Evolutionary conservation across 2,888 invertebrate species (phyloP).

Genomic region (Endomychus coccineus): DNA sequence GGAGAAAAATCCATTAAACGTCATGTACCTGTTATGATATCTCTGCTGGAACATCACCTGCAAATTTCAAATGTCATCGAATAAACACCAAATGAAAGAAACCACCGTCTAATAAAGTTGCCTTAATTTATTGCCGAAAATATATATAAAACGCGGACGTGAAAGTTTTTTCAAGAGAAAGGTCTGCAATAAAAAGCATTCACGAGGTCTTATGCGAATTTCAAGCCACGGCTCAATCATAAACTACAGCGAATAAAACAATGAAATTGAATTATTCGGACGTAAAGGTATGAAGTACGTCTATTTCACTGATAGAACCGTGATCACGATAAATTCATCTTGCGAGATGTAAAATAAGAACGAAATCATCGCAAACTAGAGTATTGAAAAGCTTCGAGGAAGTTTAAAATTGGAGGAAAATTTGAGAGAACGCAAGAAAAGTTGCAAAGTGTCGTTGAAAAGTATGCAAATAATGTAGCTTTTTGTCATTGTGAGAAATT

Average conservation of each 20-base stretch:
- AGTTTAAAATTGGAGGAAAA: no score
- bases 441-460: slow-evolving; percentile 23
- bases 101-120: no score
- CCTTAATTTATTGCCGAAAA: not conserved
- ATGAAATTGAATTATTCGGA: slow-evolving; percentile 20
- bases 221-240: slow-evolving; percentile 15
- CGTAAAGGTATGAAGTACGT: not conserved
- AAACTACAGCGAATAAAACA: slow-evolving; percentile 18
- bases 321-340: no score
- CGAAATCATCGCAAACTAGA: no score
- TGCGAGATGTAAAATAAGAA: no score
- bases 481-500: slow-evolving; percentile 24
- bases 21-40: no score
- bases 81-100: no score
- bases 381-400: slow-evolving; percentile 4
- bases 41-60: no score
- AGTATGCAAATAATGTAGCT: slow-evolving; percentile 27
- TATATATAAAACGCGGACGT: not conserved
- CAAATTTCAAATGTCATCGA: no score
- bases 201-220: slow-evolving; percentile 14
- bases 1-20: no score
- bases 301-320: no score
- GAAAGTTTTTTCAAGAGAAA: not conserved
- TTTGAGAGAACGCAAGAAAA: slow-evolving; percentile 20
- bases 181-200: not conserved